Percentiles rank a stretch among this genome's conserved stretches.
Evolutionary conservation across 2,888 invertebrate species (phyloP).

Genomic region (Tinea pellionella): DNA sequence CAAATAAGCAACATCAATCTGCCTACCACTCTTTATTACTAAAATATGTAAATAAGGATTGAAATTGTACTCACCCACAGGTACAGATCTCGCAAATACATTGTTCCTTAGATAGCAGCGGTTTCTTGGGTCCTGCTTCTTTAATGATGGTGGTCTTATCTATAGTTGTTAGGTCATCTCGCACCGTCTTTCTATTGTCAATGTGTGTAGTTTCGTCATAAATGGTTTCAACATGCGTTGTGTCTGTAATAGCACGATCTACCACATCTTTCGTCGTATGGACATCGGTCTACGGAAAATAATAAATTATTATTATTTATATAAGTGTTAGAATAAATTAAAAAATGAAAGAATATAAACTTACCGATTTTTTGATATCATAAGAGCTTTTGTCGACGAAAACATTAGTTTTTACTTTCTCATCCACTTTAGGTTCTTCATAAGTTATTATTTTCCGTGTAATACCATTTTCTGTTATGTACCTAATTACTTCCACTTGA

Average conservation of each 20-base stretch:
- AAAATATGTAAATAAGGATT: too few relatives aligned
- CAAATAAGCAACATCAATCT: too few relatives aligned
- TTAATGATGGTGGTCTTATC: slow-evolving; percentile 47
- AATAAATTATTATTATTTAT: background rate
- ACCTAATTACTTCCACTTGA: slow-evolving; percentile 62
- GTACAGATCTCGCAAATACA: slow-evolving; percentile 93
- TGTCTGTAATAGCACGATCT: slow-evolving; percentile 59
- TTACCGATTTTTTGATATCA: slow-evolving; percentile 67
- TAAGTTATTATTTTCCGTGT: slow-evolving; percentile 60
- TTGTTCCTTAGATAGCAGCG: slow-evolving; percentile 74
- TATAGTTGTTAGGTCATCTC: slow-evolving; percentile 51
- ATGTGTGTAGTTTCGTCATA: slow-evolving; percentile 32
- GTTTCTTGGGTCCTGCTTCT: slow-evolving; percentile 53
- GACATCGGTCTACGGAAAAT: slow-evolving; percentile 53
- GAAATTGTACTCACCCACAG: slow-evolving; percentile 79
- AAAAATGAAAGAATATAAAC: slow-evolving; percentile 21
- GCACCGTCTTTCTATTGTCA: slow-evolving; percentile 49
- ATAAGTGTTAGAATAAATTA: background rate
- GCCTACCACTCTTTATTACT: too few relatives aligned
- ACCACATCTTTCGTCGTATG: slow-evolving; percentile 62
- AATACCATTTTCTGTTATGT: slow-evolving; percentile 59
- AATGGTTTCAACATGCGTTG: slow-evolving; percentile 52
- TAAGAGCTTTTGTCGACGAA: slow-evolving; percentile 62
- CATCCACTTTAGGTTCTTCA: slow-evolving; percentile 63
- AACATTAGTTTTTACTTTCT: slow-evolving; percentile 60